Evolutionary conservation across 2,888 invertebrate genomes (phyloP).

Genomic region (Didymodactylos carnosus): DNA sequence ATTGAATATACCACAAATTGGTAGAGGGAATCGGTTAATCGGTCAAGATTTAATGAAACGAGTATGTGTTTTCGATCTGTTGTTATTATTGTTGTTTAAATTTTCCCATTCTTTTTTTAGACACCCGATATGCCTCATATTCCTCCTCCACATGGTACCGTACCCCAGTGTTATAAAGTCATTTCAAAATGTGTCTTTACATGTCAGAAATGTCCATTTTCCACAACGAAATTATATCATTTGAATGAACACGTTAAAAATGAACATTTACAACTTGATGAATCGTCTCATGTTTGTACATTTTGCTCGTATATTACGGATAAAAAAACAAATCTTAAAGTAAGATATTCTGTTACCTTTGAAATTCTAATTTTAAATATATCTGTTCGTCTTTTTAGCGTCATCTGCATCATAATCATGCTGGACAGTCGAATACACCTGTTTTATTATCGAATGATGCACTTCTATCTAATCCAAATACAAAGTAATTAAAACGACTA

Average conservation of each 20-base stretch:
- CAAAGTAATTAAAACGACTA: background rate
- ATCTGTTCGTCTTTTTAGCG: background rate
- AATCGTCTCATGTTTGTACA: background rate
- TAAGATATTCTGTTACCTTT: background rate
- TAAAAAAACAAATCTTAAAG: conserved; percentile 10
- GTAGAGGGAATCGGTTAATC: background rate
- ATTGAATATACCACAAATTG: background rate
- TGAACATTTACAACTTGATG: conserved; percentile 2
- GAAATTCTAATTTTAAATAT: background rate
- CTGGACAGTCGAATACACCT: conserved; percentile 1
- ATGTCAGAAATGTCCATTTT: conserved; percentile 11
- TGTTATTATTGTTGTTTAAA: background rate
- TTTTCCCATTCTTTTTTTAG: background rate
- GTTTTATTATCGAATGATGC: conserved; percentile 2
- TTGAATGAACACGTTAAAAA: conserved; percentile 7
- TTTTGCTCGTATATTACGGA: conserved; percentile 4
- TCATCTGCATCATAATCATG: conserved; percentile 7
- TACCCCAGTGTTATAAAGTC: conserved; percentile 6
- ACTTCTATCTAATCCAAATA: conserved; percentile 7
- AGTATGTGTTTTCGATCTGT: background rate
- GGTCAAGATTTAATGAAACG: background rate
- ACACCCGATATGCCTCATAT: background rate
- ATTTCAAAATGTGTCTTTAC: conserved; percentile 4
- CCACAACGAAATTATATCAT: conserved; percentile 5
- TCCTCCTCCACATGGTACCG: background rate